These are phyloP conservation scores for Drosophila ficusphila DNA, from an alignment of 1,140 invertebrate genomes.

Conservation along the genomic window DNA sequence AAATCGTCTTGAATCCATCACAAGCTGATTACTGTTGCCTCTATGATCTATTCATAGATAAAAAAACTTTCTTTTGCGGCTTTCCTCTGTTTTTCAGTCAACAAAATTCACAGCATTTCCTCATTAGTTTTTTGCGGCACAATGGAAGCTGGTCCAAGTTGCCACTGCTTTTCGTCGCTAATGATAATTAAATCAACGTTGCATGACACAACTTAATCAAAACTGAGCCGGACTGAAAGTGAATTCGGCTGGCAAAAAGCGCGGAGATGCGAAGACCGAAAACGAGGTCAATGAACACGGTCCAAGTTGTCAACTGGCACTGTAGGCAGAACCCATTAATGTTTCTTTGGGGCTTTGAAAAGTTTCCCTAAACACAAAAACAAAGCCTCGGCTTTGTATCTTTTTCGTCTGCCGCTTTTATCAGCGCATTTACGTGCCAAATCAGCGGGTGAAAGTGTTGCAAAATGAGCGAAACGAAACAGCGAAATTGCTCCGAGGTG, in stretches of 20 bases:
- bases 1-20: conserved; percentile 4
- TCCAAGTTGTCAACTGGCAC: conserved; percentile 41
- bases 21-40: conserved; percentile 12
- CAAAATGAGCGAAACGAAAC: conserved; percentile 51
- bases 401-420: conserved; percentile 46
- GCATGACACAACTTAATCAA: conserved; percentile 82
- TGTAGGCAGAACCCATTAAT: conserved; percentile 57
- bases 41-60: conserved; percentile 7
- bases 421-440: conserved; percentile 77
- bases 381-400: conserved; percentile 37
- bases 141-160: conserved; percentile 48
- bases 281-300: conserved; percentile 72
- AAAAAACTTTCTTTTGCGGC: conserved; percentile 62
- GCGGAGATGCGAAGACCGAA: conserved; percentile 9
- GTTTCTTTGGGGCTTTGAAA: conserved; percentile 42
- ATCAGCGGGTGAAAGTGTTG: conserved; percentile 80
- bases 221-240: conserved; percentile 71
- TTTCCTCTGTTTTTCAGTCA: conserved; percentile 50
- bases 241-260: conserved; percentile 60
- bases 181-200: conserved; percentile 80
- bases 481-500: conserved; percentile 39
- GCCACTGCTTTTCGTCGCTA: conserved; percentile 36
- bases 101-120: conserved; percentile 63
- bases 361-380: conserved; percentile 49
- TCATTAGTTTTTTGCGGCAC: conserved; percentile 67